Conservation (phyloP, 1,140 invertebrate species). For the Lepidurus couesii region DNA sequence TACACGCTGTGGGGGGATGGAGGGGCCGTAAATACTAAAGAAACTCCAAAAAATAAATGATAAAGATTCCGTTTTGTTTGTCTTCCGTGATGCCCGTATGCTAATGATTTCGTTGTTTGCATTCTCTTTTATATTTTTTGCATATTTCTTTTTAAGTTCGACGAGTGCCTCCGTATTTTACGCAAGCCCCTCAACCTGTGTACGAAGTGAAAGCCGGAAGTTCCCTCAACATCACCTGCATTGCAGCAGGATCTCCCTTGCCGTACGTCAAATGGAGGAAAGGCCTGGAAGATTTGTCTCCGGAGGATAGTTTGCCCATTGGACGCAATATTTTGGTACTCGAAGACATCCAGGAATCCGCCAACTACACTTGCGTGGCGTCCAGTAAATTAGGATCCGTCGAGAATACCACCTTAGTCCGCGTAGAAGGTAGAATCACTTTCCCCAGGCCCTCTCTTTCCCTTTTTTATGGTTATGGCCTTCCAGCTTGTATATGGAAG, state of each 20-base stretch:
- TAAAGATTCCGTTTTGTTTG: background rate
- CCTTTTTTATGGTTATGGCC: conserved; percentile 21
- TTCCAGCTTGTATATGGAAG: background rate
- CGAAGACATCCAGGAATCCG: conserved; percentile 79
- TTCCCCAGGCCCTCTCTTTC: background rate
- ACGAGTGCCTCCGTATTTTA: conserved; percentile 87
- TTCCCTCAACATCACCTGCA: conserved; percentile 87
- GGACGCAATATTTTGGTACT: conserved; percentile 80
- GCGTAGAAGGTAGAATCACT: conserved; percentile 80
- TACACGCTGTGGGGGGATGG: background rate
- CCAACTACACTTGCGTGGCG: conserved; percentile 95
- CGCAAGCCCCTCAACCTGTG: conserved; percentile 72
- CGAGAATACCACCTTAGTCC: conserved; percentile 75
- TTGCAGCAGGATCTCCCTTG: conserved; percentile 95
- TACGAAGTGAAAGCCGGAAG: conserved; percentile 85
- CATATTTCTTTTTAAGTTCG: conserved; percentile 61
- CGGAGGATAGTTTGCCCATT: conserved; percentile 75
- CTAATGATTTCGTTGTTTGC: conserved; percentile 9
- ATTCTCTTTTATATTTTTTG: background rate
- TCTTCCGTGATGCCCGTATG: background rate
- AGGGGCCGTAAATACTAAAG: too few species aligned
- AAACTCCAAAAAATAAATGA: too few species aligned
- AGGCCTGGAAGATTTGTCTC: conserved; percentile 72
- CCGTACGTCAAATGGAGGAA: conserved; percentile 93
- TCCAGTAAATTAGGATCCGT: conserved; percentile 89